These are phyloP conservation scores for Eurystomus gularis DNA, from an alignment of 2,113 vertebrate genomes.

Conservation along the genomic window DNA sequence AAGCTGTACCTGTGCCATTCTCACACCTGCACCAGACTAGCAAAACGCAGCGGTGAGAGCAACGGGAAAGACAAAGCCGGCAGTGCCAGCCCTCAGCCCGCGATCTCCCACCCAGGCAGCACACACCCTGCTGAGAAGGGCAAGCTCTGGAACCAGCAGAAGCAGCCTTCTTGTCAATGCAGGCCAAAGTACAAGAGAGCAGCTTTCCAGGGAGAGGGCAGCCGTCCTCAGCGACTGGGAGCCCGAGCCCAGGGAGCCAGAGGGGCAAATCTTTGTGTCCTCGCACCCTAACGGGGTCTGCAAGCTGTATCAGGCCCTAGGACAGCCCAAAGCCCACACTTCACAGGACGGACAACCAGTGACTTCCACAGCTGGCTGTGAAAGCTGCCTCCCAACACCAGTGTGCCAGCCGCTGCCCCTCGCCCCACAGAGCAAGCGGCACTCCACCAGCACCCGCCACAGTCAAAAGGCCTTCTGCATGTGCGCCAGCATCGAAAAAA, in stretches of 20 bases:
- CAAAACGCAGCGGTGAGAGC: not conserved
- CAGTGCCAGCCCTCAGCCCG: fast-evolving
- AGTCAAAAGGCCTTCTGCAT: fast-evolving
- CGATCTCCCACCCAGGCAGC: not conserved
- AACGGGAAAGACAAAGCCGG: fast-evolving
- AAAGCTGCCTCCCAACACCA: fast-evolving
- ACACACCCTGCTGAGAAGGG: not conserved
- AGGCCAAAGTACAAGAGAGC: not conserved
- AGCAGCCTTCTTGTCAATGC: fast-evolving
- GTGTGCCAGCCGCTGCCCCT: no score
- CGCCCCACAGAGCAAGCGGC: no score
- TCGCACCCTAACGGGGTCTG: fast-evolving
- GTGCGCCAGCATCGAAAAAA: not conserved
- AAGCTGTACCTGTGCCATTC: not conserved
- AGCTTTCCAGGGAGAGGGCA: not conserved
- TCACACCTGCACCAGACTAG: fast-evolving
- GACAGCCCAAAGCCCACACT: not conserved
- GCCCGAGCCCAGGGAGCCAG: not conserved
- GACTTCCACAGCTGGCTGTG: fast-evolving
- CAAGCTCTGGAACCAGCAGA: no score
- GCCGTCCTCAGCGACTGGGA: fast-evolving
- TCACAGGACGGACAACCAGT: not conserved
- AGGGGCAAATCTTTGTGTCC: not conserved
- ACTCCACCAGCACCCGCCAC: fast-evolving
- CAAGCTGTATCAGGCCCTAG: not conserved